phyloP scores from a whole-genome alignment of 2,113 vertebrate genomes.

The Mirounga angustirostris region DNA sequence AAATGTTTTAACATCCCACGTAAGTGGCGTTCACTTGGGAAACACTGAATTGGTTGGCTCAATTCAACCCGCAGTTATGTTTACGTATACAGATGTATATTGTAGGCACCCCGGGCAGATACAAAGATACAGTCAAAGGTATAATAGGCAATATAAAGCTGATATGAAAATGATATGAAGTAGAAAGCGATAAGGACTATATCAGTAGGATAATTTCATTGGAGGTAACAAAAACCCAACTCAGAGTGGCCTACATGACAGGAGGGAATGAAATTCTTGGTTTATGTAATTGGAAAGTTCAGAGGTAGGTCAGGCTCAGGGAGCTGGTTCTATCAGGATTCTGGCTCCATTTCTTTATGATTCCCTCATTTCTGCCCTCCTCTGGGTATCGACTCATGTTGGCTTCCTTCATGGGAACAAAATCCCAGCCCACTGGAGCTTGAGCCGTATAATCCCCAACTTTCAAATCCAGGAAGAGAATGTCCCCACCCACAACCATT shows the following conservation, averaged over 20 bases:
- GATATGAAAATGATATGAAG: neutral
- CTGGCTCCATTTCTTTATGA: neutral
- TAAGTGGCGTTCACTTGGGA: conserved; percentile 16
- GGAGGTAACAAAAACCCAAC: neutral
- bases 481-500: neutral
- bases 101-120: neutral
- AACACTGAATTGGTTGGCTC: neutral
- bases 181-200: neutral
- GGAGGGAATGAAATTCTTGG: neutral
- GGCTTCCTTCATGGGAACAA: neutral
- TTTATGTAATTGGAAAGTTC: neutral
- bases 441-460: neutral
- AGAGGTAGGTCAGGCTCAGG: neutral
- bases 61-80: neutral
- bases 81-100: neutral
- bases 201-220: neutral
- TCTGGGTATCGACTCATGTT: neutral
- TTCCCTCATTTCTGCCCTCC: neutral
- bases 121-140: neutral
- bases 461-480: conserved; percentile 24
- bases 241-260: neutral
- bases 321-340: neutral
- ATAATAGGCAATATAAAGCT: neutral
- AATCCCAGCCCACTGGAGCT: neutral
- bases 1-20: neutral